Evolutionary conservation across 2,888 invertebrate species (phyloP).

Genomic region (Drosophila emarginata): DNA sequence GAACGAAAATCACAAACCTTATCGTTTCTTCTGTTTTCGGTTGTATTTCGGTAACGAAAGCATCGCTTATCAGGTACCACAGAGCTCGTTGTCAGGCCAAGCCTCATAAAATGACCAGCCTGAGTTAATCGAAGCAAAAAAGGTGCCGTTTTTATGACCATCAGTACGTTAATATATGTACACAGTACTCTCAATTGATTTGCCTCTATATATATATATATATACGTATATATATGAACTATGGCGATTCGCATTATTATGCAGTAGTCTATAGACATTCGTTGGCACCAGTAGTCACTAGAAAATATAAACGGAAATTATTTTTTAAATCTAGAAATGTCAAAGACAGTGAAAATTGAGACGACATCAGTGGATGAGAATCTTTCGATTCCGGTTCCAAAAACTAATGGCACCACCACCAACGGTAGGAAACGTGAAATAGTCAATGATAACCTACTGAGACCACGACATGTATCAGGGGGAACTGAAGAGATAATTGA

Average conservation of each 20-base stretch:
- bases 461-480: slow-evolving; percentile 31
- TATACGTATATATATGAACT: slow-evolving; percentile 36
- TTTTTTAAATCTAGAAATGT: slow-evolving; percentile 36
- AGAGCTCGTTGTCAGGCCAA: slow-evolving; percentile 38
- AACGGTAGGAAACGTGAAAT: slow-evolving; percentile 6
- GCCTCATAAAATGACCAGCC: slow-evolving; percentile 53
- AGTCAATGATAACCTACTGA: not conserved
- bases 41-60: slow-evolving; percentile 9
- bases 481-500: slow-evolving; percentile 79
- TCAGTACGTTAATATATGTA: slow-evolving; percentile 21
- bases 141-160: slow-evolving; percentile 60
- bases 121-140: slow-evolving; percentile 48
- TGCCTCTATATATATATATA: slow-evolving; percentile 26
- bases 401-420: slow-evolving; percentile 14
- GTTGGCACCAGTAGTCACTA: slow-evolving; percentile 20
- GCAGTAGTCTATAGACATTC: slow-evolving; percentile 46
- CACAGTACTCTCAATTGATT: slow-evolving; percentile 25
- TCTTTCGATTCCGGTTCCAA: not conserved
- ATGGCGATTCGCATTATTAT: slow-evolving; percentile 12
- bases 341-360: slow-evolving; percentile 47
- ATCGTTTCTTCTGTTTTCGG: slow-evolving; percentile 33
- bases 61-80: slow-evolving; percentile 51
- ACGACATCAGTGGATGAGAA: slow-evolving; percentile 11
- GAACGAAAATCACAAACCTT: slow-evolving; percentile 12
- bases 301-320: slow-evolving; percentile 1